These are phyloP conservation scores for Phoenicopterus ruber DNA, from an alignment of 2,113 vertebrate species.

Conservation along the genomic window DNA sequence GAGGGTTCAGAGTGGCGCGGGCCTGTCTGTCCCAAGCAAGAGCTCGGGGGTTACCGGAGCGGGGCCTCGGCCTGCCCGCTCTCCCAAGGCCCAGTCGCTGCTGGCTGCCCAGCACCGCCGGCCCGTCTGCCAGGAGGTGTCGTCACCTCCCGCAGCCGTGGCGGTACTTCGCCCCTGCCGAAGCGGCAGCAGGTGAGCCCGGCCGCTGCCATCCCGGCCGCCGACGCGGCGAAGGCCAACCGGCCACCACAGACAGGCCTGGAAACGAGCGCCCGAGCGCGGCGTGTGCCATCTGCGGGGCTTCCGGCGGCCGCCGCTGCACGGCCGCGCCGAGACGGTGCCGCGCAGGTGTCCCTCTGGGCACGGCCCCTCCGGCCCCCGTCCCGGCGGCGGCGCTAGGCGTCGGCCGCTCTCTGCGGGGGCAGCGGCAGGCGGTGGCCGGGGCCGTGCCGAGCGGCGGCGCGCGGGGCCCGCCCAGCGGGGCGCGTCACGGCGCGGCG, in stretches of 20 bases:
- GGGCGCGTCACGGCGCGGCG: constrained; percentile 15
- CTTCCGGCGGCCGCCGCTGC: not conserved
- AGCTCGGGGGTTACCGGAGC: not conserved
- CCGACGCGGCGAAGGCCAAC: not conserved
- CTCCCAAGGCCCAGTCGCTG: not conserved
- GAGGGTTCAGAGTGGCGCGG: not conserved
- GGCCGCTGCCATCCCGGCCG: not conserved
- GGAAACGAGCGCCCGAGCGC: not conserved
- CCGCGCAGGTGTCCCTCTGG: not conserved
- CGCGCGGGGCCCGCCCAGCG: constrained; percentile 28
- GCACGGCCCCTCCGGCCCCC: not conserved
- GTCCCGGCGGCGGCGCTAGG: not conserved
- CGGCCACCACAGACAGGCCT: not conserved
- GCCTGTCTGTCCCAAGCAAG: fast-evolving
- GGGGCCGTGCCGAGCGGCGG: not conserved
- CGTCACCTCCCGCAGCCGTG: too few relatives aligned
- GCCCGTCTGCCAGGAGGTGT: not conserved
- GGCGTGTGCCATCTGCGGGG: not conserved
- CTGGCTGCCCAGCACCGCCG: not conserved
- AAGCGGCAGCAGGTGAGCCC: not conserved
- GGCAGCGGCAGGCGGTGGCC: not conserved
- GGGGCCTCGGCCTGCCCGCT: not conserved
- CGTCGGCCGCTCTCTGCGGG: not conserved
- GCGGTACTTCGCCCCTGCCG: too few relatives aligned
- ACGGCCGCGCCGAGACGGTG: fast-evolving